Base-by-base conservation (phyloP, 2,888 invertebrate genomes). In the Lasioglossum malachurum region DNA sequence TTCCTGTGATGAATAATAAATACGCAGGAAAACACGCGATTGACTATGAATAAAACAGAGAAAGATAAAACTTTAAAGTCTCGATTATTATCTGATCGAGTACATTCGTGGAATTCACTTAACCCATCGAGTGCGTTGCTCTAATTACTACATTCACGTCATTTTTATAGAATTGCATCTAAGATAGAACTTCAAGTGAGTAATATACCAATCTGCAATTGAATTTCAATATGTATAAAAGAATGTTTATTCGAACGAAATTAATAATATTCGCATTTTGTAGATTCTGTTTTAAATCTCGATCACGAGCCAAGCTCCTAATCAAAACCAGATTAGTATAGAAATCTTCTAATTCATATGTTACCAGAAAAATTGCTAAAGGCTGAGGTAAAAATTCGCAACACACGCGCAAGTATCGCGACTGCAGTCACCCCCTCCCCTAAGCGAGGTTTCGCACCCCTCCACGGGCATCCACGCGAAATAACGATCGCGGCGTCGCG, bases 391-490 rank as follows among this genome's bases (percentile, higher is more conserved):
- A 41, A 69, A 69, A 69, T 38, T 69, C 38, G 16, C 27, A 75
- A 75, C n/a, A 41, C 14, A 7, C 60, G 53, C 10, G 41, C 46
- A 10, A 77, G 46, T 67, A 67, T n/a, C 23, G 46, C 77, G 77
- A 49, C 46, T 23, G 31, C 46, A 10, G 67, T 57, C 38, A 35
- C 44, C 31, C 44, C 46, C 41, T 44, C 49, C 31, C 41, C n/a
- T 64, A 27, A 12, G 35, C 27, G 27, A 72, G 38, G 72, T 57
- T 72, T 72, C 41, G 41, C 57, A 78, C 78, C 72, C 71, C 49
- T 57, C 49, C 72, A 41, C 64, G 27, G 19, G 35, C 78, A 23
- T 78, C 49, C 78, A 41, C 35, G 79, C 41, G 23, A 71, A 71
- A 77, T 77, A 71, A 77, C 69, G 44, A 77, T 57, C 77, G 31